Evolutionary conservation across 2,797 vertebrate genomes (phyloP).

Genomic region (Phalanger gymnotis): DNA sequence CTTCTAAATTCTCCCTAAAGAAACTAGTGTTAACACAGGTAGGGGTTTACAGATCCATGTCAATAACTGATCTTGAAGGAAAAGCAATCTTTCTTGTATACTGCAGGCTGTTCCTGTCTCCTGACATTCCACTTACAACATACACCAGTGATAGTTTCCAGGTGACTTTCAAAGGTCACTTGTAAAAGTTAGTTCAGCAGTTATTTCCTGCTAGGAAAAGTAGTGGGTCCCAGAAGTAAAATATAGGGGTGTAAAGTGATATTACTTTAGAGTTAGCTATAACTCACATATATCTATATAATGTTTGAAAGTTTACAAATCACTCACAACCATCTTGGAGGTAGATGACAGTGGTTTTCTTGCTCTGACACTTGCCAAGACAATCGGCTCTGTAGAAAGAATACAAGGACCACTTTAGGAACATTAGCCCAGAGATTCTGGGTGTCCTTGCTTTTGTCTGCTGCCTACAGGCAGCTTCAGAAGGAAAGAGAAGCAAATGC

Average conservation of each 20-base stretch:
- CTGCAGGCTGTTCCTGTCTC: slow-evolving; percentile 8
- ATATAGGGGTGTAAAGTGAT: background rate
- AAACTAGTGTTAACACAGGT: background rate
- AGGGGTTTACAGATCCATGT: background rate
- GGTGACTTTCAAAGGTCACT: slow-evolving; percentile 23
- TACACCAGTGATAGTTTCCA: background rate
- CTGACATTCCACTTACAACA: slow-evolving; percentile 6
- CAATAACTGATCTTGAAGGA: background rate
- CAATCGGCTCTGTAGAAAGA: background rate
- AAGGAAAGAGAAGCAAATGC: background rate
- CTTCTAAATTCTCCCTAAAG: slow-evolving; percentile 40
- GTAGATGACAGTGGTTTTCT: background rate
- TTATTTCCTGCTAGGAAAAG: background rate
- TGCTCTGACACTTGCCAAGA: background rate
- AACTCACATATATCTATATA: background rate
- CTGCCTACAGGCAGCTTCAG: background rate
- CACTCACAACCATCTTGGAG: background rate
- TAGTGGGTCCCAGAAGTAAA: background rate
- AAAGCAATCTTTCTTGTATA: background rate
- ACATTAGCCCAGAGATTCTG: background rate
- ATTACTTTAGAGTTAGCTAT: background rate
- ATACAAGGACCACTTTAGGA: background rate
- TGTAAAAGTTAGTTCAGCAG: background rate
- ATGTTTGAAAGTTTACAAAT: background rate
- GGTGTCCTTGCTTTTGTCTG: background rate